Evolutionary conservation across 2,113 vertebrate species (phyloP), one percentile per base, ranked within the genome.

Genomic region (Equus przewalskii): DNA sequence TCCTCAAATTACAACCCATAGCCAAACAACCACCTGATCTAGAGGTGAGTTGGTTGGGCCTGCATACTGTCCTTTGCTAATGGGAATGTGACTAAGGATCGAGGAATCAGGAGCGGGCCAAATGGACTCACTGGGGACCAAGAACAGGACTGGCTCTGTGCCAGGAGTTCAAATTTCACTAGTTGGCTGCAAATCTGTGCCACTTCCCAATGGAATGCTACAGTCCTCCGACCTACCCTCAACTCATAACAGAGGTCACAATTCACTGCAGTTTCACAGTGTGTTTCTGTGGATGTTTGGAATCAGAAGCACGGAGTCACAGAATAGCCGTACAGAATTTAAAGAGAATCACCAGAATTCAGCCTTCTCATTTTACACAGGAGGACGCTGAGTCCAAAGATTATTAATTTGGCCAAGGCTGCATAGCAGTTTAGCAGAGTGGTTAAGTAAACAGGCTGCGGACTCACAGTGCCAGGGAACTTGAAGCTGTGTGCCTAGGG

Each of bases 101-200:
- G 19, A 73, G 69, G 33, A 87, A 54, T 92, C 80, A 44, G 75
- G 24, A 89, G 30, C 19, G 8, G 7, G 19, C 46, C n/a, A 33
- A 3, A 73, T 5, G 44, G 36, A 22, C n/a, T 84, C 28, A 33
- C 8, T 49, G 24, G 36, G 33, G 22, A 21, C n/a, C 2, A 9
- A 60, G 30, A 13, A 44, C 21, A 84, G 41, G 30, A 0, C 1
- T 84, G 84, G 89, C 46, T 87, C 46, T 49, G 13, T 36, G 60
- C 78, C 82, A 96, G 73, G 41, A 81, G 33, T 79, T 41, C 16
- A 44, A 60, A 87, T 89, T 94, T 96, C 87, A 96, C 0, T 41
- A 56, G 46, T 62, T 82, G 54, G 49, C 93, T 95, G 46, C n/a
- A 92, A 86, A 92, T 49, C 26, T 64, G 24, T 69, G 30, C 46